Evolutionary conservation across 1,140 invertebrate genomes (phyloP).

Genomic region (Glossosoma conforme): DNA sequence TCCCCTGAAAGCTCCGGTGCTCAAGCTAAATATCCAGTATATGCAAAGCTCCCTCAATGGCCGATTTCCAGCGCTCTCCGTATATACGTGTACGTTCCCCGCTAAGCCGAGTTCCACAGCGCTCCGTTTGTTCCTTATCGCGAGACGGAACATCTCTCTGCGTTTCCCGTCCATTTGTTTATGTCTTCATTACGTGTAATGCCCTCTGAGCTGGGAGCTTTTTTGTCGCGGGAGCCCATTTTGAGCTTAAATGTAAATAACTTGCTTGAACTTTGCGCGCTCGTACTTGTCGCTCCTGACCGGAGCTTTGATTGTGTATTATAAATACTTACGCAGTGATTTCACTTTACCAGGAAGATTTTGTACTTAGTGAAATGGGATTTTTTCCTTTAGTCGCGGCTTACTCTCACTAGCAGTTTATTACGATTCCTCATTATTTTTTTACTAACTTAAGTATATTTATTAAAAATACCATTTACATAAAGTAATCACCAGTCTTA

Average conservation of each 20-base stretch:
- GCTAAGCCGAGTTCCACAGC: conserved; percentile 1
- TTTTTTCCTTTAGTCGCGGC: too few species aligned
- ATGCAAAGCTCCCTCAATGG: conserved; percentile 6
- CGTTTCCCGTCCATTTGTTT: conserved; percentile 24
- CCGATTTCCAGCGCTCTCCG: neutral
- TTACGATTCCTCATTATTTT: too few species aligned
- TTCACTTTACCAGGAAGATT: too few species aligned
- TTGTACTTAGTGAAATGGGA: too few species aligned
- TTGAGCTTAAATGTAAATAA: conserved; percentile 25
- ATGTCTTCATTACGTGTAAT: conserved; percentile 27
- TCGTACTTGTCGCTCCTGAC: too few species aligned
- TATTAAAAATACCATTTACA: too few species aligned
- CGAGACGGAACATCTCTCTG: conserved; percentile 14
- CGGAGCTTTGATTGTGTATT: neutral
- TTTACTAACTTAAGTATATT: too few species aligned
- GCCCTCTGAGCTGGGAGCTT: conserved; percentile 13
- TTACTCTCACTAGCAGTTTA: too few species aligned
- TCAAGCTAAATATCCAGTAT: conserved; percentile 8
- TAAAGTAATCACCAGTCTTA: too few species aligned
- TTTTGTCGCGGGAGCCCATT: conserved; percentile 11
- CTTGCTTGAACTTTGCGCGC: conserved; percentile 1
- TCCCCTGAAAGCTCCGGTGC: too few species aligned
- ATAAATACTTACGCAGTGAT: too few species aligned
- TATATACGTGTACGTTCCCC: conserved; percentile 6
- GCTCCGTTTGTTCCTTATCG: conserved; percentile 5